These are phyloP conservation scores for Castor canadensis DNA, from an alignment of 2,113 vertebrate species.

Conservation along the genomic window DNA sequence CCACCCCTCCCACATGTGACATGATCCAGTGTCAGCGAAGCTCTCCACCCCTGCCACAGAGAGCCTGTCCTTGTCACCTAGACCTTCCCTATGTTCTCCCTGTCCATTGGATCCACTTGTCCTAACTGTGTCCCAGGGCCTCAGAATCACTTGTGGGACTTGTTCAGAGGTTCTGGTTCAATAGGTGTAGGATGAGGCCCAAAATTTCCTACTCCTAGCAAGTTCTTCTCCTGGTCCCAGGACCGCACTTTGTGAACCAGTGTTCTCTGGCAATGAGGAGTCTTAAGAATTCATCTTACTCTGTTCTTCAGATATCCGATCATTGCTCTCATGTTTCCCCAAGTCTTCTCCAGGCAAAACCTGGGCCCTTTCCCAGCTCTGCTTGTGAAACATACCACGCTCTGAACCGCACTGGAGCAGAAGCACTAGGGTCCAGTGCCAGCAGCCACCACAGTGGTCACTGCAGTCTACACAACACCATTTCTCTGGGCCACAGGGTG, in stretches of 20 bases:
- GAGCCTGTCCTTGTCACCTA: background rate
- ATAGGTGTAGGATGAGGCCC: background rate
- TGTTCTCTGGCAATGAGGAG: background rate
- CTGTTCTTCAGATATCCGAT: background rate
- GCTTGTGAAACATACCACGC: background rate
- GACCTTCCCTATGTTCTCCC: background rate
- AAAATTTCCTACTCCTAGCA: background rate
- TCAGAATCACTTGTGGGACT: background rate
- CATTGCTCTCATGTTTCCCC: rapidly evolving
- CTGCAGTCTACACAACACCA: background rate
- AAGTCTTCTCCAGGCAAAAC: background rate
- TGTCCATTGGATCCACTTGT: background rate
- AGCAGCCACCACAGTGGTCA: too few relatives aligned
- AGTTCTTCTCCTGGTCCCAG: background rate
- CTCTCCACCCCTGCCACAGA: background rate
- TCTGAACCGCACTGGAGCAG: background rate
- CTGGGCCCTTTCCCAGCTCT: background rate
- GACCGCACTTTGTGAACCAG: background rate
- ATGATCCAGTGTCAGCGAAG: rapidly evolving
- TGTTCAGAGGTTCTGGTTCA: background rate
- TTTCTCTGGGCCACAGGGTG: background rate
- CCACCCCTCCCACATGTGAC: background rate
- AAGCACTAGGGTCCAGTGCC: background rate
- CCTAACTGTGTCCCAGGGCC: background rate
- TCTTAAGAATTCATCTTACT: background rate